Evolutionary conservation across 2,113 vertebrate genomes (phyloP).

Genomic region (Daubentonia madagascariensis): DNA sequence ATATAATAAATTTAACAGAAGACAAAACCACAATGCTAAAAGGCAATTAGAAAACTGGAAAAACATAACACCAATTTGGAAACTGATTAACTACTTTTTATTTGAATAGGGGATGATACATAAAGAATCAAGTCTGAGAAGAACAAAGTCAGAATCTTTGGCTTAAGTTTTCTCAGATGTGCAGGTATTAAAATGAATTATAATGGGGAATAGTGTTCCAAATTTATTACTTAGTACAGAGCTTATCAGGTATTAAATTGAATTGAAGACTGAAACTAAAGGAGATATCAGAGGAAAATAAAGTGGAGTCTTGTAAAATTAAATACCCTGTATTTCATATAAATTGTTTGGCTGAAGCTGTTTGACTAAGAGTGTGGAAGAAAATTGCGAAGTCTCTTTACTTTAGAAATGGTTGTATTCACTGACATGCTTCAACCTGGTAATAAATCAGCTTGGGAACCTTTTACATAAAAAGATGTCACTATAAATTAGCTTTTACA

Average conservation of each 20-base stretch:
- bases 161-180: not conserved
- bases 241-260: slow-evolving; percentile 43
- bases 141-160: not conserved
- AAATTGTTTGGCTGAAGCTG: slow-evolving; percentile 52
- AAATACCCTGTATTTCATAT: slow-evolving; percentile 50
- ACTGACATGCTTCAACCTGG: slow-evolving; percentile 28
- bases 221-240: slow-evolving; percentile 47
- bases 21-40: slow-evolving; percentile 13
- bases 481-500: slow-evolving; percentile 71
- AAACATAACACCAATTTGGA: not conserved
- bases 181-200: slow-evolving; percentile 46
- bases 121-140: not conserved
- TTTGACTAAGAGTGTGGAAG: not conserved
- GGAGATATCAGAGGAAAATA: slow-evolving; percentile 44
- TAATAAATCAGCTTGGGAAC: slow-evolving; percentile 61
- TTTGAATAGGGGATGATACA: not conserved
- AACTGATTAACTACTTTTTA: slow-evolving; percentile 1
- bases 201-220: slow-evolving; percentile 22
- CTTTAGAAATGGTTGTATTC: slow-evolving; percentile 48
- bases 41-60: slow-evolving; percentile 5
- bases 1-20: slow-evolving; percentile 27
- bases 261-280: slow-evolving; percentile 49
- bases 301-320: slow-evolving; percentile 45
- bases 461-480: slow-evolving; percentile 59
- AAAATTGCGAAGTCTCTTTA: slow-evolving; percentile 37